phyloP scores from a whole-genome alignment of 2,113 vertebrate genomes.

The Prunella himalayana region DNA sequence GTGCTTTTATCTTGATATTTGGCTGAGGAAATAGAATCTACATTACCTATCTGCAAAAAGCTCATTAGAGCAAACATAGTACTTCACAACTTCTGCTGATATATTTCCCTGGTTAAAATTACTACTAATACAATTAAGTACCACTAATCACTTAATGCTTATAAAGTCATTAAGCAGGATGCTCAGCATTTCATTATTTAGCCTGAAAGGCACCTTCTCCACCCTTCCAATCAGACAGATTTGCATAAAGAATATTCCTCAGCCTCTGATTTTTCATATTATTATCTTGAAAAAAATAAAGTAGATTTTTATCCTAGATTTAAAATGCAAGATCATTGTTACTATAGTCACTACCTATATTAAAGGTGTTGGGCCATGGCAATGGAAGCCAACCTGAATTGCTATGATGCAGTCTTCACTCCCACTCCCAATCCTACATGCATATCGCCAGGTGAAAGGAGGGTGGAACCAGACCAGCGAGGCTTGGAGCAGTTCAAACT shows the following conservation, averaged over 20 bases:
- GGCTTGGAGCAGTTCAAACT: not conserved
- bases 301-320: not conserved
- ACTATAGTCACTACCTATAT: not conserved
- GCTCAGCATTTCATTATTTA: not conserved
- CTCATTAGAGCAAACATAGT: not conserved
- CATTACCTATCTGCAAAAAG: not conserved
- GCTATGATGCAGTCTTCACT: not conserved
- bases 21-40: not conserved
- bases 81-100: not conserved
- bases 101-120: not conserved
- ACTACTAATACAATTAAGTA: not conserved
- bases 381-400: not conserved
- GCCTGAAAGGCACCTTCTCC: not conserved
- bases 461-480: fast-evolving
- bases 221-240: not conserved
- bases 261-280: not conserved
- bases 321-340: not conserved
- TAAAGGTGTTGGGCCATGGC: not conserved
- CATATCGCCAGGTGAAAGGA: not conserved
- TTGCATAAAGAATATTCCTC: not conserved
- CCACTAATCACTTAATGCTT: not conserved
- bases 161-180: not conserved
- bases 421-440: not conserved
- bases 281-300: not conserved
- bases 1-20: not conserved